Conservation (phyloP, 2,888 invertebrate species). For the Chelonus formosanus region DNA sequence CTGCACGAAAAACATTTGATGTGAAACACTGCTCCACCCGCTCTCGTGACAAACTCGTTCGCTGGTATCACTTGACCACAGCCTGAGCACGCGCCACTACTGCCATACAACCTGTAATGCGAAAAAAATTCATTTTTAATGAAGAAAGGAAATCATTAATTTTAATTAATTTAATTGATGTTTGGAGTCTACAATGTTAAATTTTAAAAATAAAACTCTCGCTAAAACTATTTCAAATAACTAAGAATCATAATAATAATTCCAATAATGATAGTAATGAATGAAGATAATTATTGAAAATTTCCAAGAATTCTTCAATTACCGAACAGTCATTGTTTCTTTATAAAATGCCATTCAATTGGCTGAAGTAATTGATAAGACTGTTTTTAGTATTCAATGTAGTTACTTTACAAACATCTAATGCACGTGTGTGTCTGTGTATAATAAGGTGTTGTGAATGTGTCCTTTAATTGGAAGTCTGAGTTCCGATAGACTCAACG, state of each 20-base stretch:
- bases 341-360: too few relatives aligned
- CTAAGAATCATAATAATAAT: too few relatives aligned
- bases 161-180: neutral
- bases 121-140: slow-evolving; percentile 5
- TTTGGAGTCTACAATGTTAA: neutral
- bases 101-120: slow-evolving; percentile 86
- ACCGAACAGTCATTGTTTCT: too few relatives aligned
- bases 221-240: too few relatives aligned
- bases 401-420: slow-evolving; percentile 1
- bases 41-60: slow-evolving; percentile 92
- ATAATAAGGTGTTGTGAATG: slow-evolving; percentile 53
- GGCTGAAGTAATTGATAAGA: too few relatives aligned
- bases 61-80: slow-evolving; percentile 94
- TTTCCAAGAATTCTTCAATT: too few relatives aligned
- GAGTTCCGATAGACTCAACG: slow-evolving; percentile 18
- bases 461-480: slow-evolving; percentile 51
- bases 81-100: slow-evolving; percentile 87
- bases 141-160: neutral
- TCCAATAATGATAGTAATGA: too few relatives aligned
- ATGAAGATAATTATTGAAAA: too few relatives aligned
- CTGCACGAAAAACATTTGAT: slow-evolving; percentile 95
- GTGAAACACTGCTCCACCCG: slow-evolving; percentile 84
- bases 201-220: neutral
- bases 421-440: slow-evolving; percentile 36
- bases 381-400: neutral